Evolutionary conservation across 2,888 invertebrate genomes (phyloP).

Genomic region (Colletes collaris): DNA sequence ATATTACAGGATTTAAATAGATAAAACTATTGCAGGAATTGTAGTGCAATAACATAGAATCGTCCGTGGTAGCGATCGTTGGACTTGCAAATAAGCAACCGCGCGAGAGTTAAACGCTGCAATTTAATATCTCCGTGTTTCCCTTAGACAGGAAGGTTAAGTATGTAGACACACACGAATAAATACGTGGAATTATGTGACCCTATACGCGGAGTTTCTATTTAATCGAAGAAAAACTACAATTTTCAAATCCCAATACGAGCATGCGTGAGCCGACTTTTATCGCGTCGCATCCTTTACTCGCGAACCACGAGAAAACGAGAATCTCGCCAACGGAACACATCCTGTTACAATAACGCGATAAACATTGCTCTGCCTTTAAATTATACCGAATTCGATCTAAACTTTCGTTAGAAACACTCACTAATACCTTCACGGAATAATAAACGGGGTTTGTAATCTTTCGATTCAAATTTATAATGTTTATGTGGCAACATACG

Average conservation of each 20-base stretch:
- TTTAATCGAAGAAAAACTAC: constrained; percentile 8
- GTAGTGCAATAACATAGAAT: constrained; percentile 26
- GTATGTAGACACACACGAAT: constrained; percentile 36
- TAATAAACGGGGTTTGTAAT: too few relatives aligned
- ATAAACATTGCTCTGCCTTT: too few relatives aligned
- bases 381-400: too few relatives aligned
- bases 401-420: too few relatives aligned
- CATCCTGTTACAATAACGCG: not conserved
- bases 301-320: too few relatives aligned
- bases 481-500: too few relatives aligned
- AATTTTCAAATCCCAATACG: constrained; percentile 1
- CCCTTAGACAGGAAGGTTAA: constrained; percentile 45
- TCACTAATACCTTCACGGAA: too few relatives aligned
- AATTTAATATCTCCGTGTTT: constrained; percentile 51
- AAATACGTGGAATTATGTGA: constrained; percentile 36
- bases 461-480: too few relatives aligned
- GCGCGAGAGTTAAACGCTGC: constrained; percentile 49
- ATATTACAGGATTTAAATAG: constrained; percentile 1
- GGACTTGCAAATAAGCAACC: constrained; percentile 52
- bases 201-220: constrained; percentile 25
- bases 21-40: constrained; percentile 31
- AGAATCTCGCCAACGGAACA: not conserved
- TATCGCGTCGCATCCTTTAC: not conserved
- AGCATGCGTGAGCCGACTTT: not conserved
- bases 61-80: constrained; percentile 44